Evolutionary conservation across 2,113 vertebrate species (phyloP).

Genomic region (Octodon degus): DNA sequence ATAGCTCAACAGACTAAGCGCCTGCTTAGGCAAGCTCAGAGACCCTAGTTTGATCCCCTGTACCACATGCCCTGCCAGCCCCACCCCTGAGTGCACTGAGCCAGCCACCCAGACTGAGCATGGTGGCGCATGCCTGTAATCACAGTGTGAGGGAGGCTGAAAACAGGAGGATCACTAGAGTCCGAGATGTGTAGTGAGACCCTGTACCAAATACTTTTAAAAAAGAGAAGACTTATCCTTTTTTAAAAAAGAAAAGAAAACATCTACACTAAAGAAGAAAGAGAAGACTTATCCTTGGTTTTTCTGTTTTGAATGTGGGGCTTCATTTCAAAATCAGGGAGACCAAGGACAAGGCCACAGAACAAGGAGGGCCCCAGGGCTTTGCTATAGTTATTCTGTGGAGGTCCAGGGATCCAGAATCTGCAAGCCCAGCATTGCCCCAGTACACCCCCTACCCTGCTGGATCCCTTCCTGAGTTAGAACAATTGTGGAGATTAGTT

Average conservation of each 20-base stretch:
- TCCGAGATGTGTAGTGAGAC: too few relatives aligned
- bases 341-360: neutral
- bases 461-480: neutral
- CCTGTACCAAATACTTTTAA: too few relatives aligned
- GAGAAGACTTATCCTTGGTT: neutral
- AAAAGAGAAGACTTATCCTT: too few relatives aligned
- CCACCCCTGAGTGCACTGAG: too few relatives aligned
- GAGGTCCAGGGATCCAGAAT: neutral
- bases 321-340: conserved; percentile 28
- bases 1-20: too few relatives aligned
- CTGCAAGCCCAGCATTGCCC: neutral
- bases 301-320: neutral
- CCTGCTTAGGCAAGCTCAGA: too few relatives aligned
- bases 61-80: too few relatives aligned
- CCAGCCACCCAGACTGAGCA: too few relatives aligned
- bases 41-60: too few relatives aligned
- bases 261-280: conserved; percentile 17
- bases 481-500: neutral
- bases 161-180: too few relatives aligned
- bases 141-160: too few relatives aligned
- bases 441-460: neutral
- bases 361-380: neutral
- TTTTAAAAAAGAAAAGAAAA: neutral
- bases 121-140: too few relatives aligned
- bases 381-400: neutral